phyloP scores from a whole-genome alignment of 2,113 vertebrate genomes.

The Seriola quinqueradiata region DNA sequence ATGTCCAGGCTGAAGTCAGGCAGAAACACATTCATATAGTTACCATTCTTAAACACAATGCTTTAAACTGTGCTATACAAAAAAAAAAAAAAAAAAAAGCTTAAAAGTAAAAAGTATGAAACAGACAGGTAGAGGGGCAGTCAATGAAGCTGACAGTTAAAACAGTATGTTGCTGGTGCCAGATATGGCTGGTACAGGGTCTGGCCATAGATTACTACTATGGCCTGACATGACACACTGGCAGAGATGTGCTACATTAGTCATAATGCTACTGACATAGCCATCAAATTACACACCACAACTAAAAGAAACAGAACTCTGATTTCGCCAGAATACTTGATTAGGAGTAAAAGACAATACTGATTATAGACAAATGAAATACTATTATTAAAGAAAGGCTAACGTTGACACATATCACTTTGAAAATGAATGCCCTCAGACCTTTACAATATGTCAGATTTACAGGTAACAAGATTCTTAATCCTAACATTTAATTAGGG shows the following conservation, averaged over 20 bases:
- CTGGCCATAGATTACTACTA: conserved; percentile 54
- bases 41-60: conserved; percentile 60
- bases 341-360: conserved; percentile 70
- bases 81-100: conserved; percentile 2
- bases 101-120: conserved; percentile 42
- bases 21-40: conserved; percentile 67
- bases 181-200: conserved; percentile 66
- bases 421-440: conserved; percentile 77
- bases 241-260: conserved; percentile 79
- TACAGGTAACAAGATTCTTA: conserved; percentile 61
- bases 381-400: conserved; percentile 48
- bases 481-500: conserved; percentile 52
- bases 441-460: conserved; percentile 66
- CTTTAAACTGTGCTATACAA: conserved; percentile 44
- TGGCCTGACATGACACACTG: conserved; percentile 56
- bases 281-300: conserved; percentile 60
- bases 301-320: conserved; percentile 50
- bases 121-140: conserved; percentile 22
- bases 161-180: conserved; percentile 72
- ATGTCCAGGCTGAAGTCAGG: conserved; percentile 48
- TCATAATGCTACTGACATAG: conserved; percentile 69
- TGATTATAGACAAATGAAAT: conserved; percentile 70
- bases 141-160: conserved; percentile 38
- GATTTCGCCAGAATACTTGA: conserved; percentile 71
- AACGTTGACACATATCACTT: conserved; percentile 55